Base-by-base conservation (phyloP, 92 coral and sea anemone species). In the Metridium senile region DNA sequence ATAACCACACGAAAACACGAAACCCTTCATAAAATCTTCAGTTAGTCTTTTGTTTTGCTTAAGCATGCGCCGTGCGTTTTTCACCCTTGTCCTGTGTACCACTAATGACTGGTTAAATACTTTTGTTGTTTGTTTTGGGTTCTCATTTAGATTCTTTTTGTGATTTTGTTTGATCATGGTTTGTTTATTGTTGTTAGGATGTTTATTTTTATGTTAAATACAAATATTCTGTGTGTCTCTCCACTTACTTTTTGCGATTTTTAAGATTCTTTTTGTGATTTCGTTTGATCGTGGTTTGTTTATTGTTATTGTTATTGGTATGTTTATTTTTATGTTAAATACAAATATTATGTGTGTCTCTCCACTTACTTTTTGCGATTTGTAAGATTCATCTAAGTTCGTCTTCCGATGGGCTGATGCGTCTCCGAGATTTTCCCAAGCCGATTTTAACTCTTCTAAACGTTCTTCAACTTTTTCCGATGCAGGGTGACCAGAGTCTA, bases 401-500 rank as follows among this genome's bases (percentile, higher is more conserved):
- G 72, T 47, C 47, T 88, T 87, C 18, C 97, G 95, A 31, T 89
- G 82, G 28, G 84, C 77, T 18, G 97, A 80, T 29, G 87, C 81
- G 59, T 54, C 88, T 72, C 75, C 45, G 28, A 94, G 88, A 23
- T 58, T 71, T 39, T 82, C 89, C 98, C 98, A 94, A 43, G 88
- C 74, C 18, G 74, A 76, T 18, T 63, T 84, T 45, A 94, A 75
- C 66, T 79, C 87, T 53, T 89, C 97, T 32, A 94, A 89, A 23
- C 95, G 89, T 51, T 94, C 93, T 68, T 94, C 98, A n/a, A 86
- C 89, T 58, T 72, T 77, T 68, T 89, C 93, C 19, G 97, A 59
- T 21, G 97, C 97, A 71, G 85, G 86, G 78, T 94, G 95, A 74
- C 79, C 88, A 79, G 97, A 92, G 91, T 92, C 97, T 72, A 92